Percentiles rank a stretch among this genome's conserved stretches.
Evolutionary conservation across 2,888 invertebrate genomes (phyloP).

Genomic region (Imbricaverruca yamaguchii): DNA sequence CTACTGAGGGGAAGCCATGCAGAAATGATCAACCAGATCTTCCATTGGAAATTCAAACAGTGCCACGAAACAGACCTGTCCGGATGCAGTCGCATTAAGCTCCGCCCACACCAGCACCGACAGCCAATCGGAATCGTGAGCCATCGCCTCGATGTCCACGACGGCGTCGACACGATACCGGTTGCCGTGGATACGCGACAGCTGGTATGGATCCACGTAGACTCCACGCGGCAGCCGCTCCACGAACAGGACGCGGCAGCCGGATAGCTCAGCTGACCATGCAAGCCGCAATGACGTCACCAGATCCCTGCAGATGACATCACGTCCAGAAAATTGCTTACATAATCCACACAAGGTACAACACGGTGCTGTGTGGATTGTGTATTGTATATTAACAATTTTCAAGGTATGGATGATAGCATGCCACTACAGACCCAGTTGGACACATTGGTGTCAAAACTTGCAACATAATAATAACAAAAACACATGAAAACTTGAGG

Average conservation of each 20-base stretch:
- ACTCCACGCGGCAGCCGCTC: background rate
- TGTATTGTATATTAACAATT: too few species aligned
- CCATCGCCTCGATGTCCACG: background rate
- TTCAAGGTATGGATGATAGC: too few species aligned
- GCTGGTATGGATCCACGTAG: background rate
- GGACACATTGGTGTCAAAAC: too few species aligned
- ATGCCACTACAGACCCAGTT: too few species aligned
- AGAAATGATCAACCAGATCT: too few species aligned
- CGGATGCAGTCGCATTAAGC: background rate
- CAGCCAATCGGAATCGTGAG: background rate
- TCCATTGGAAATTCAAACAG: too few species aligned
- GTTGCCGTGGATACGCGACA: background rate
- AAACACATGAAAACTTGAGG: too few species aligned
- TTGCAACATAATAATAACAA: too few species aligned
- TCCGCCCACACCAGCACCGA: background rate
- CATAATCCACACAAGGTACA: too few species aligned
- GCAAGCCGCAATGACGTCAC: background rate
- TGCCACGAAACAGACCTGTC: background rate
- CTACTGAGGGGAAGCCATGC: too few species aligned
- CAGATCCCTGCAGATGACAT: background rate
- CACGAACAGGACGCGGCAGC: background rate
- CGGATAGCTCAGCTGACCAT: background rate
- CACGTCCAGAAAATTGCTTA: too few species aligned
- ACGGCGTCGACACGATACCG: background rate
- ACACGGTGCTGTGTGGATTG: too few species aligned